Evolutionary conservation across 64 coral and sea anemone genomes (phyloP), one percentile per base, ranked within the genome.

Genomic region (Pocillopora damicornis): DNA sequence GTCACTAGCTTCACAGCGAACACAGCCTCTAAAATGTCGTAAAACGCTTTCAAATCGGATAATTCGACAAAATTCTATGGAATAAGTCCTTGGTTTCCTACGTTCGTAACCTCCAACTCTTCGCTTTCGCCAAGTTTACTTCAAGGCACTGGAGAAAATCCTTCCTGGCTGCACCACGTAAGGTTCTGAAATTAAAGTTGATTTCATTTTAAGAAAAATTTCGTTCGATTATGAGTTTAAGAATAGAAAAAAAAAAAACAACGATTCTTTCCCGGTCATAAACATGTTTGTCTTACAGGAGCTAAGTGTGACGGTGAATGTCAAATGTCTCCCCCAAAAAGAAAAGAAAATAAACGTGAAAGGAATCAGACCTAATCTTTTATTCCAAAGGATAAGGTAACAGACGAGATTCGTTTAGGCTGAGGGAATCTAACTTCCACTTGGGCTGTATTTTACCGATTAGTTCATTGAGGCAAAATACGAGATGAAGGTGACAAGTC

Each of bases 121-220:
- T 58, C 61, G 57, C 58, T 74, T 90, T 13, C 63, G 62, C 15
- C 63, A 63, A 37, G 60, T 34, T 56, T 68, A 79, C 75, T 22
- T 81, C 66, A 60, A 26, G 30, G 88, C 68, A 68, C 63, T 80
- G 64, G 59, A 58, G 11, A 90, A 78, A 1, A 81, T 38, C 59
- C 35, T 82, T 59, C 88, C 88, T 14, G 87, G 87, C 37, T 42
- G 74, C 4, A 76, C 58, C 69, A 65, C 60, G 58, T 45, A 58
- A 5, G 77, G 42, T 34, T 26, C 87, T 77, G 87, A 18, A 37
- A 73, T 30, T 30, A 25, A 1, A 75, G 15, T 75, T 12, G 20
- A 26, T 22, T 71, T n/a, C n/a, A 11, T 51, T 51, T 51, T 71
- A 22, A n/a, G 67, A 30, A 5, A 71, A 30, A 71, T 71, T 30